Evolutionary conservation across 2,888 invertebrate species (phyloP), one percentile per base, ranked within the genome.

Genomic region (Crepidodera aurea): DNA sequence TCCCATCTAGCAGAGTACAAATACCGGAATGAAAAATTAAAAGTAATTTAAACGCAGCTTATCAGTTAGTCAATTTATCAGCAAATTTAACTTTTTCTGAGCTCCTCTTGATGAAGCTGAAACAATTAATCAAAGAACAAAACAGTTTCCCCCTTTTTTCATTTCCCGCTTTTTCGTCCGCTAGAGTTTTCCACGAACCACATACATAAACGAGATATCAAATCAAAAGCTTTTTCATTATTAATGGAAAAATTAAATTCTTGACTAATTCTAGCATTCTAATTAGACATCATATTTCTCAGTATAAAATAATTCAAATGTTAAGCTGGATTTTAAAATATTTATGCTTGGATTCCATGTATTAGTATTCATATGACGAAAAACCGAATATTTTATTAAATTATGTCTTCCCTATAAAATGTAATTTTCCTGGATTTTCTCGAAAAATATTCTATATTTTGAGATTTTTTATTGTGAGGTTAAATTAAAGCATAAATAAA

Each of bases 51-150:
- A 46, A 46, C 22, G 46, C 7, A 22, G 46, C 46, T 12, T 46
- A 46, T 46, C 46, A 46, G 46, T 25, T 46, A 46, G 25, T 46
- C 46, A 46, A 46, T 46, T 46, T 46, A 46, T 25, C 46, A 46
- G 46, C 46, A 46, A 46, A 46, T 46, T 46, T 46, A 46, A 46
- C 46, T 46, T 46, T 46, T 46, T 8, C 25, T 25, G 25, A 46
- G 25, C 25, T 46, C 46, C 13, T 22, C 46, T 27, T 46, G 46
- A 46, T 46, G 46, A 46, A 46, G 22, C 25, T 25, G 46, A 46
- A 46, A 46, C 46, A 46, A 46, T 46, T 46, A 46, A 46, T 46
- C 46, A 46, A 46, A 27, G 46, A 46, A 25, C 46, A 46, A 25
- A 46, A 46, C 46, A 46, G 5, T 46, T 46, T 46, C 10, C 25